A percentile compares a stretch with the other conserved stretches of the same genome.
Conservation (phyloP, 2,888 invertebrate genomes). For the Lithophane socia region DNA sequence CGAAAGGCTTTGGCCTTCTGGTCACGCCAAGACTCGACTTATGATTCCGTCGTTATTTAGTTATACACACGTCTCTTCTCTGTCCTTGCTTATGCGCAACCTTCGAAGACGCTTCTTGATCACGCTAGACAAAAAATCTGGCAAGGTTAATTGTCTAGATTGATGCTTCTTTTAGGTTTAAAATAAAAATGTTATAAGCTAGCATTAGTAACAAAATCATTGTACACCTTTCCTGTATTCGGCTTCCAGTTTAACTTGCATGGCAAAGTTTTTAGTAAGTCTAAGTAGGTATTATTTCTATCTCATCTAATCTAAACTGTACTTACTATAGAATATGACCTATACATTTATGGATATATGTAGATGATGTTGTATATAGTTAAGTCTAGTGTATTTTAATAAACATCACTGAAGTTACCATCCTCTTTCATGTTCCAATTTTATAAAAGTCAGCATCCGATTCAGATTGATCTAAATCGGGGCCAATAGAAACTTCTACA, state of each 20-base stretch:
- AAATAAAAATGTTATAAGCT: conserved; percentile 9
- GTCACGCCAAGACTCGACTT: not conserved
- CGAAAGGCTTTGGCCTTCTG: not conserved
- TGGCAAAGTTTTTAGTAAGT: not conserved
- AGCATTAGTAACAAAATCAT: not conserved
- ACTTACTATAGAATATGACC: too few relatives aligned
- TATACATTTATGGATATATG: not conserved
- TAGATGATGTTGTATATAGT: not conserved
- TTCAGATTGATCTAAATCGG: not conserved
- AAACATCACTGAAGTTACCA: not conserved
- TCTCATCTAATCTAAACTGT: not conserved
- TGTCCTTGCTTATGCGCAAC: conserved; percentile 21
- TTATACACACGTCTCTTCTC: not conserved
- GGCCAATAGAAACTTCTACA: conserved; percentile 13
- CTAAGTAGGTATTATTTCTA: not conserved
- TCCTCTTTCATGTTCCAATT: not conserved
- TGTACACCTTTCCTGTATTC: not conserved
- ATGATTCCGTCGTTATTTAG: not conserved
- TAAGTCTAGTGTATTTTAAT: not conserved
- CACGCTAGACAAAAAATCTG: conserved; percentile 30
- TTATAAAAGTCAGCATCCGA: not conserved
- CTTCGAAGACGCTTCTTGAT: conserved; percentile 27
- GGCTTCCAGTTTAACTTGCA: not conserved
- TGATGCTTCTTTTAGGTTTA: not conserved
- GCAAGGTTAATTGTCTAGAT: conserved; percentile 40